phyloP scores from a whole-genome alignment of 2,113 vertebrate species.

The Mus musculus region DNA sequence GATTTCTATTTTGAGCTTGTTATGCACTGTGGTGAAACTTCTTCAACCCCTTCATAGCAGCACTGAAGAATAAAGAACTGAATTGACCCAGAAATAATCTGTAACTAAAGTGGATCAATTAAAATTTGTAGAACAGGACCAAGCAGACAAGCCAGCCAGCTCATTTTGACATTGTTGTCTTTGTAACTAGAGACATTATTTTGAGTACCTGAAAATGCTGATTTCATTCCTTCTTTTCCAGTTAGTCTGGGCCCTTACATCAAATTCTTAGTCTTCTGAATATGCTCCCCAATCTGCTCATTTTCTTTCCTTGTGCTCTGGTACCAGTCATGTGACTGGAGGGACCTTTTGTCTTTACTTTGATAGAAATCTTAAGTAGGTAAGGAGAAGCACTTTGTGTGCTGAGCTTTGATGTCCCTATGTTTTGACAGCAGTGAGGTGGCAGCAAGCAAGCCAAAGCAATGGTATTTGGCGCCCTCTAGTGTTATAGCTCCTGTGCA shows the following conservation, averaged over 20 bases:
- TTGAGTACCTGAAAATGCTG: conserved; percentile 36
- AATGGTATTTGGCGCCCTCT: neutral
- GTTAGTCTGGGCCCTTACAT: neutral
- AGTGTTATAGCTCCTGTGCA: neutral
- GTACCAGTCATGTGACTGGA: neutral
- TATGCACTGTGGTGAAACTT: conserved; percentile 3
- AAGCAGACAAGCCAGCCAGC: conserved; percentile 19
- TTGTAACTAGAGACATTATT: conserved; percentile 41
- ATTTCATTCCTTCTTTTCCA: conserved; percentile 24
- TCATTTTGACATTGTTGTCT: conserved; percentile 47
- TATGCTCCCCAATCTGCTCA: conserved; percentile 7
- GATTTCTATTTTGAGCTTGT: conserved; percentile 56
- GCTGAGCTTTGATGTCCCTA: neutral
- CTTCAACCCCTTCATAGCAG: neutral
- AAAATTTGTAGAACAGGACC: conserved; percentile 46
- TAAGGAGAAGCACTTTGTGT: neutral
- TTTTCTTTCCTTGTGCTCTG: conserved; percentile 44
- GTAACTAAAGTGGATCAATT: conserved; percentile 47
- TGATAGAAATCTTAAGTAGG: neutral
- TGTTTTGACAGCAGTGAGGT: neutral
- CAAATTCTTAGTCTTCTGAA: conserved; percentile 53
- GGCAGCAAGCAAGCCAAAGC: neutral
- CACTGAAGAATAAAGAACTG: conserved; percentile 44
- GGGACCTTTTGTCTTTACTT: neutral
- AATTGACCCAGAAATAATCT: conserved; percentile 60